Evolutionary conservation across 2,888 invertebrate species (phyloP), one percentile per base, ranked within the genome.

Genomic region (Aethes cnicana): DNA sequence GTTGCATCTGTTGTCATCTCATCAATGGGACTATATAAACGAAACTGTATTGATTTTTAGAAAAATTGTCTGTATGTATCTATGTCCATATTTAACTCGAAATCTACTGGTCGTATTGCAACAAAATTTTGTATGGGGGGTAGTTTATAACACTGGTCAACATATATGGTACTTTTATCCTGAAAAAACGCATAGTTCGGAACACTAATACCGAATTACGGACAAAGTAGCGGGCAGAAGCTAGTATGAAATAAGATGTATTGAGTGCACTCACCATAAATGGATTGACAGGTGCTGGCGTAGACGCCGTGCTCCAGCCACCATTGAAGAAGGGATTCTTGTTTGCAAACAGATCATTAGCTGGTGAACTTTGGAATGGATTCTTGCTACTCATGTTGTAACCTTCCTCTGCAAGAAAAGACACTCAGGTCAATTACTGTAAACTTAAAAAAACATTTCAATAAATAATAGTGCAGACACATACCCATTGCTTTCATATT

Each of bases 311-410:
- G 66, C 73, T 84, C 89, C 89, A 88, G 42, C 77, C 81, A 54
- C 87, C 85, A 72, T 84, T 87, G 54, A 78, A 85, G 64, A 88
- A 88, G 28, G 89, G 89, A 58, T 89, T 89, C 66, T 83, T 87
- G 74, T 77, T 88, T 33, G 69, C 72, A 76, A 84, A 84, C 61
- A 81, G 56, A 63, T 88, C 87, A 79, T 78, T 82, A 71, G 78
- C 77, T 61, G 78, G 62, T 61, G 80, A 57, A 60, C 83, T 83
- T 84, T 87, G 87, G 79, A 90, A 90, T 70, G 90, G 90, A 67
- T 90, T 90, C 62, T 78, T 89, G 71, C 73, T 87, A 62, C 69
- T 74, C 62, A 74, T 63, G 64, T 60, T 73, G 63, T 63, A 76
- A 56, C 47, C 69, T 26, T 90, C 87, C 58, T 87, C 89, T 87